Percentiles rank a stretch among this genome's conserved stretches.
Evolutionary conservation across 1,140 invertebrate genomes (phyloP).

Genomic region (Camponotus vicinus): DNA sequence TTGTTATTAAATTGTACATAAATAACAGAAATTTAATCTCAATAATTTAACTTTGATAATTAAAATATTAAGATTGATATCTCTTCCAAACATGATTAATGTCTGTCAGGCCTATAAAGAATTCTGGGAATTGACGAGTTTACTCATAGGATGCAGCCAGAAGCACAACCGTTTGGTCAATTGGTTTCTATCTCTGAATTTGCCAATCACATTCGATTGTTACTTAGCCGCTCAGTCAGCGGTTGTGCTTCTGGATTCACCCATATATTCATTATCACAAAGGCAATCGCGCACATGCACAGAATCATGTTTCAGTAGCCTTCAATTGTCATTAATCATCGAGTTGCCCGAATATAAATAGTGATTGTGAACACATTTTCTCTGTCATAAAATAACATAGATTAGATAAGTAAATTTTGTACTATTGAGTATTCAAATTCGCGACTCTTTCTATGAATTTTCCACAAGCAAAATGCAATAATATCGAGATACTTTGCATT

Average conservation of each 20-base stretch:
- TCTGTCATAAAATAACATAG: constrained; percentile 20
- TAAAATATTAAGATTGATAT: neutral
- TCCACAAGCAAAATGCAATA: constrained; percentile 23
- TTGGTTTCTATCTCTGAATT: no score
- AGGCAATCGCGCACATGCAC: constrained; percentile 4
- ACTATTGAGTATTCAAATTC: constrained; percentile 18
- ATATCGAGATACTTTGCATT: constrained; percentile 13
- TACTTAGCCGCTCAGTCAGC: no score
- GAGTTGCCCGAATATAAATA: neutral
- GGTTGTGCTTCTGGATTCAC: neutral
- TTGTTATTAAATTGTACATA: constrained; percentile 8
- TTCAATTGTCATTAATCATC: constrained; percentile 53
- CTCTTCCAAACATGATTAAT: neutral
- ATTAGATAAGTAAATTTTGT: constrained; percentile 55
- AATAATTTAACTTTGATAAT: neutral
- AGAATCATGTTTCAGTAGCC: constrained; percentile 29
- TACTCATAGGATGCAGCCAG: neutral
- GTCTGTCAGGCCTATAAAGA: neutral
- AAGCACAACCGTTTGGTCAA: no score
- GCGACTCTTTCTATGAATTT: constrained; percentile 7
- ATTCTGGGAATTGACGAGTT: constrained; percentile 34
- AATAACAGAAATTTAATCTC: constrained; percentile 13
- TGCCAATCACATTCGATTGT: no score
- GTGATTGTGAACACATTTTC: constrained; percentile 22
- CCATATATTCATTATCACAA: constrained; percentile 22